Evolutionary conservation across 2,113 vertebrate genomes (phyloP).

Genomic region (Charina bottae): DNA sequence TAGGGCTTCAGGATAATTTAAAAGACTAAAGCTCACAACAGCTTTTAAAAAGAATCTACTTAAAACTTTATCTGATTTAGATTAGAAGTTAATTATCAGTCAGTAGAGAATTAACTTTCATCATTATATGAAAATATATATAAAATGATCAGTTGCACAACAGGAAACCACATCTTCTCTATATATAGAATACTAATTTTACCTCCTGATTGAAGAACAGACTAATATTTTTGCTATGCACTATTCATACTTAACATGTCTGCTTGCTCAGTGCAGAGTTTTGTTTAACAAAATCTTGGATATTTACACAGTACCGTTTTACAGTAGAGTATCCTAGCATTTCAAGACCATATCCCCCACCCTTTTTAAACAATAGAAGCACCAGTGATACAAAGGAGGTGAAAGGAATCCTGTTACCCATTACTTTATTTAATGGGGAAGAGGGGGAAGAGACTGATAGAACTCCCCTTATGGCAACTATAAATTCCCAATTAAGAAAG

Average conservation of each 20-base stretch:
- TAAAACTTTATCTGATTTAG: slow-evolving; percentile 42
- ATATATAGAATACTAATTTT: slow-evolving; percentile 13
- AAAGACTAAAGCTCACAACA: slow-evolving; percentile 27
- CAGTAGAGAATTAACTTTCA: slow-evolving; percentile 21
- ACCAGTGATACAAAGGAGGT: neutral
- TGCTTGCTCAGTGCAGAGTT: neutral
- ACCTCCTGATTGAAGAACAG: neutral
- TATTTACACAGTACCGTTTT: neutral
- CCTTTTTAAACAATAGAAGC: neutral
- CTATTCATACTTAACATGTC: neutral
- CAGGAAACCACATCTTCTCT: slow-evolving; percentile 30
- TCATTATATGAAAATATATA: neutral
- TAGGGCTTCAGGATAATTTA: slow-evolving; percentile 45
- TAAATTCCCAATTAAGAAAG: accelerated
- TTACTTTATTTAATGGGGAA: neutral
- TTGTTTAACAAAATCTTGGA: neutral
- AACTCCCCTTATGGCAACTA: neutral
- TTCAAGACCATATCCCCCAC: neutral
- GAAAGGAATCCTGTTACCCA: neutral
- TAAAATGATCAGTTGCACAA: neutral
- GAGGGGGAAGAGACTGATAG: neutral
- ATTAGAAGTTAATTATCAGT: slow-evolving; percentile 41
- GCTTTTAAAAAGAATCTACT: neutral
- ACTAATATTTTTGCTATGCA: neutral
- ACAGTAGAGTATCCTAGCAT: slow-evolving; percentile 1